Conservation (phyloP, 2,113 vertebrate species). For the Pachypanchax playfairii region DNA sequence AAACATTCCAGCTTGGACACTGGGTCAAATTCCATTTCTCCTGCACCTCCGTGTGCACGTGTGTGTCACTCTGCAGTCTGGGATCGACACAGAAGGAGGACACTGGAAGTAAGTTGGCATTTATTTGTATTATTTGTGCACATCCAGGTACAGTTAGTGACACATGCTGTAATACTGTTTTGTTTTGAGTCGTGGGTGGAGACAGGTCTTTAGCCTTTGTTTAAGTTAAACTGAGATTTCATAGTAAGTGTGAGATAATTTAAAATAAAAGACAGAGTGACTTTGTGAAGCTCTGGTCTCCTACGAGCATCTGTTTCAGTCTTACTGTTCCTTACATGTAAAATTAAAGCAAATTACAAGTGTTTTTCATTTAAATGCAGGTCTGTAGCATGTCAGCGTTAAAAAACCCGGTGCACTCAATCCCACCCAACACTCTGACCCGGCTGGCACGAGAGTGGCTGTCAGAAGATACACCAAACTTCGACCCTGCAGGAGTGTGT, state of each 20-base stretch:
- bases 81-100: neutral
- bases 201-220: too few relatives aligned
- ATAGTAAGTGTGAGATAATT: too few relatives aligned
- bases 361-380: neutral
- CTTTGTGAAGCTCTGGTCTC: too few relatives aligned
- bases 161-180: too few relatives aligned
- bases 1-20: slow-evolving; percentile 56
- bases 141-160: too few relatives aligned
- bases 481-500: slow-evolving; percentile 80
- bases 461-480: slow-evolving; percentile 82
- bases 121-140: slow-evolving; percentile 3
- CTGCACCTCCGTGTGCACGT: slow-evolving; percentile 3
- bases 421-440: slow-evolving; percentile 74
- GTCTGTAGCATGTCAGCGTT: slow-evolving; percentile 41
- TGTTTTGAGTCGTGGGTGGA: too few relatives aligned
- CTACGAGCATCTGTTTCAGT: too few relatives aligned
- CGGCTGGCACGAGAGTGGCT: slow-evolving; percentile 82
- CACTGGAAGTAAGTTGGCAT: slow-evolving; percentile 33
- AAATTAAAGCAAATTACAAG: neutral
- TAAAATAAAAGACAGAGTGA: too few relatives aligned
- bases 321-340: neutral
- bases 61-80: neutral
- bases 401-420: slow-evolving; percentile 34
- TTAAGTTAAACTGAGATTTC: too few relatives aligned
- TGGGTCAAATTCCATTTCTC: slow-evolving; percentile 66